These are phyloP conservation scores for Polydrusus pterygomalis DNA, from an alignment of 2,888 invertebrate genomes.

Conservation along the genomic window DNA sequence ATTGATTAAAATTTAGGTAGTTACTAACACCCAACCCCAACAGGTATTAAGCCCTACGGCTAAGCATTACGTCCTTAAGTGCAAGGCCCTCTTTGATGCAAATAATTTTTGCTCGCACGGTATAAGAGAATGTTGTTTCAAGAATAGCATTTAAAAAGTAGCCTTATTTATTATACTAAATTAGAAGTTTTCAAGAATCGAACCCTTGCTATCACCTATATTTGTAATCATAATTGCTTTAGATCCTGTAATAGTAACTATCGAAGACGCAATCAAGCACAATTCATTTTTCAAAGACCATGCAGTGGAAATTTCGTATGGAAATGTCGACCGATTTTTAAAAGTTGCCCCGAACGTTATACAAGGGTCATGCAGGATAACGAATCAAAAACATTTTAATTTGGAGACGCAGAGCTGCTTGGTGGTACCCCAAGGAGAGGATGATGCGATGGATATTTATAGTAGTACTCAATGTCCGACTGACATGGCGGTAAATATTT, in stretches of 20 bases:
- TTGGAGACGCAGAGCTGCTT: constrained; percentile 88
- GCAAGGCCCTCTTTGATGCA: too few species aligned
- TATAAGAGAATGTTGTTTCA: too few species aligned
- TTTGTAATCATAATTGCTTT: background rate
- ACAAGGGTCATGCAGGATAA: constrained; percentile 83
- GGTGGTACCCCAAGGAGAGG: constrained; percentile 84
- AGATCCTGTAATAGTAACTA: constrained; percentile 86
- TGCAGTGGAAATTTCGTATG: background rate
- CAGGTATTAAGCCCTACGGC: too few species aligned
- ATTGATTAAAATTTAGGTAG: too few species aligned
- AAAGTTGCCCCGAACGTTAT: constrained; percentile 7
- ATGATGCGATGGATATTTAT: constrained; percentile 89
- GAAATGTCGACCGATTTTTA: constrained; percentile 14
- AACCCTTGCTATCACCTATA: background rate
- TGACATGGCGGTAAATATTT: constrained; percentile 79
- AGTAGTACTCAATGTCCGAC: constrained; percentile 89
- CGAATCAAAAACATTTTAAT: constrained; percentile 98
- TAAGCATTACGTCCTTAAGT: too few species aligned
- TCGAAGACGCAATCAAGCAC: constrained; percentile 89
- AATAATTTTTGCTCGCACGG: too few species aligned
- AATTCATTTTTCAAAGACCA: constrained; percentile 77
- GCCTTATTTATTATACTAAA: too few species aligned
- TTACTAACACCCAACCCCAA: too few species aligned
- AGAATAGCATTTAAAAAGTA: too few species aligned
- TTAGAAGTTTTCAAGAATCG: too few species aligned